phyloP scores from a whole-genome alignment of 2,113 vertebrate species.

The Lophochroa leadbeateri region DNA sequence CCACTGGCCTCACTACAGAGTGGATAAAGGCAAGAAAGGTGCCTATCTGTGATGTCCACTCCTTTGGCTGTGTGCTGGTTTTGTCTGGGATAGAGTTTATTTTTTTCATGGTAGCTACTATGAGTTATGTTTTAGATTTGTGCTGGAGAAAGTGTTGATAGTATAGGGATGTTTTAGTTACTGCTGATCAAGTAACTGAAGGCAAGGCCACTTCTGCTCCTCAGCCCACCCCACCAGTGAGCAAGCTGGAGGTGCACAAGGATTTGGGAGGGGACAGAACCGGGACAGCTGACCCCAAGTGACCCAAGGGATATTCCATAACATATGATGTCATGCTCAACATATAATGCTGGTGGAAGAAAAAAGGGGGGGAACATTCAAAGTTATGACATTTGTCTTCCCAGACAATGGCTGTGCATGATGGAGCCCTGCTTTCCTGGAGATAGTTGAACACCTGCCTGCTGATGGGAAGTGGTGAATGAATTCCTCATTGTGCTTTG shows the following conservation, averaged over 20 bases:
- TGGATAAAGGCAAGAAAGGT: not conserved
- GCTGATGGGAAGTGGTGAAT: not conserved
- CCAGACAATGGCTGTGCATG: not conserved
- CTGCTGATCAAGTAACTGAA: not conserved
- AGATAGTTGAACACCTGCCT: not conserved
- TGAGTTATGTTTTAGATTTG: not conserved
- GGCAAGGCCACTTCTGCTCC: not conserved
- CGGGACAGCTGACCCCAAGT: not conserved
- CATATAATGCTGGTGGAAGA: not conserved
- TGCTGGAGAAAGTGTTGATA: not conserved
- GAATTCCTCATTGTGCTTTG: not conserved
- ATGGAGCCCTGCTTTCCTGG: not conserved
- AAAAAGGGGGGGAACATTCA: no score
- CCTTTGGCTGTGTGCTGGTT: not conserved
- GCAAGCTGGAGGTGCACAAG: not conserved
- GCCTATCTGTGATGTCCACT: not conserved
- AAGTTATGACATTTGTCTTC: fast-evolving
- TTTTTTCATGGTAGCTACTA: not conserved
- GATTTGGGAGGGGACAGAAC: not conserved
- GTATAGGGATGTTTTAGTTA: fast-evolving
- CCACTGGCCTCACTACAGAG: not conserved
- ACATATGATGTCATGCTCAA: not conserved
- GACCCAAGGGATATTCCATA: not conserved
- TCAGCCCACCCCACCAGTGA: not conserved
- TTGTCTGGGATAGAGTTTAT: not conserved